Conservation (phyloP, 2,113 vertebrate species). For the Tapirus terrestris region DNA sequence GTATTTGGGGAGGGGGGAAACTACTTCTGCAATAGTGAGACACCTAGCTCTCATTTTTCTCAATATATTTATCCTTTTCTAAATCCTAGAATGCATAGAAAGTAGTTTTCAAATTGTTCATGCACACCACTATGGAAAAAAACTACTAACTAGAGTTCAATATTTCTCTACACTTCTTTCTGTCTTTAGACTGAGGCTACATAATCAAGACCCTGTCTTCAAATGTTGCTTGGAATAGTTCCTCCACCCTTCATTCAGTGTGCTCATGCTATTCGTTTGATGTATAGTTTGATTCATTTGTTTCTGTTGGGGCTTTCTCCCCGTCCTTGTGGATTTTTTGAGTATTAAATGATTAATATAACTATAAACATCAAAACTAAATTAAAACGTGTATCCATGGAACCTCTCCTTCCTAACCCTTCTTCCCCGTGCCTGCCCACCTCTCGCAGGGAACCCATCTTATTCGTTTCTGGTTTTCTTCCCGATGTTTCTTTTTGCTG, state of each 20-base stretch:
- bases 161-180: not conserved
- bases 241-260: not conserved
- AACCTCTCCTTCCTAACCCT: not conserved
- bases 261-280: not conserved
- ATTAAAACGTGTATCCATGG: not conserved
- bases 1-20: not conserved
- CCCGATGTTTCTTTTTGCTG: not conserved
- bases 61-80: not conserved
- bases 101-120: not conserved
- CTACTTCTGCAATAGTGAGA: not conserved
- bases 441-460: not conserved
- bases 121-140: not conserved
- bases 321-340: not conserved
- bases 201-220: not conserved
- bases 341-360: not conserved
- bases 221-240: not conserved
- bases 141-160: not conserved
- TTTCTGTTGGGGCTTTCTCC: constrained; percentile 3
- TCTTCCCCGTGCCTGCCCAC: not conserved
- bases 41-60: not conserved
- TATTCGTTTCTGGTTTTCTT: constrained; percentile 41
- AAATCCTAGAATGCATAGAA: not conserved
- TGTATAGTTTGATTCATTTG: not conserved
- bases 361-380: constrained; percentile 43
- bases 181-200: not conserved